Percentiles rank a stretch among this genome's conserved stretches.
Conservation (phyloP, 2,888 invertebrate species). For the Dasysyrphus albostriatus region DNA sequence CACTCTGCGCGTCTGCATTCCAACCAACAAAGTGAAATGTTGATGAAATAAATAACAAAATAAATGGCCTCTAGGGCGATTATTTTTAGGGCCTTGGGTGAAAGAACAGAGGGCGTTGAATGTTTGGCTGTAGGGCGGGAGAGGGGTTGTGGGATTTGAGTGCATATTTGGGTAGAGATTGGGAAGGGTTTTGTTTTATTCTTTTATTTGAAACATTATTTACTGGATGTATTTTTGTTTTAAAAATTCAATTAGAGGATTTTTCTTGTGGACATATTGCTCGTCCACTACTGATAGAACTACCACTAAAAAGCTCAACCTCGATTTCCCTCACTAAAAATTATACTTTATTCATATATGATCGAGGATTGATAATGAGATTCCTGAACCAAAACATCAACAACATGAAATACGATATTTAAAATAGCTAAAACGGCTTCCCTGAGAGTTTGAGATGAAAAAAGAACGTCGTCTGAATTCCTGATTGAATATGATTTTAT, state of each 20-base stretch:
- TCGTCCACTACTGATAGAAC: too few relatives aligned
- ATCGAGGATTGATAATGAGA: too few relatives aligned
- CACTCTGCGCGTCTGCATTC: constrained; percentile 47
- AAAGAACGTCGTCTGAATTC: too few relatives aligned
- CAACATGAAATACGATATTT: too few relatives aligned
- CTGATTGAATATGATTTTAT: too few relatives aligned
- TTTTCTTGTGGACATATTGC: background rate
- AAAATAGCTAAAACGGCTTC: too few relatives aligned
- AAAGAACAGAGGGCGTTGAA: constrained; percentile 4
- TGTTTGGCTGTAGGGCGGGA: background rate
- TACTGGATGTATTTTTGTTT: background rate
- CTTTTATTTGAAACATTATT: background rate
- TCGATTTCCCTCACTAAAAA: too few relatives aligned
- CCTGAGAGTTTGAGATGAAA: too few relatives aligned
- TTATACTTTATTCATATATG: too few relatives aligned
- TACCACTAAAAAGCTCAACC: too few relatives aligned
- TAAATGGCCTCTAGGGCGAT: constrained; percentile 48
- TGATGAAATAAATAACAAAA: constrained; percentile 68
- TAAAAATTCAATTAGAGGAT: background rate
- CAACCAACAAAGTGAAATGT: constrained; percentile 70
- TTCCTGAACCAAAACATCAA: too few relatives aligned
- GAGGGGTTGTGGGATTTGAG: background rate
- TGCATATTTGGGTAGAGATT: background rate
- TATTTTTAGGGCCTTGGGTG: background rate
- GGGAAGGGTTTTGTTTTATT: background rate